Percentiles rank a stretch among this genome's conserved stretches.
These are phyloP conservation scores for Dynastes grantii DNA, from an alignment of 2,888 invertebrate species.

Conservation along the genomic window DNA sequence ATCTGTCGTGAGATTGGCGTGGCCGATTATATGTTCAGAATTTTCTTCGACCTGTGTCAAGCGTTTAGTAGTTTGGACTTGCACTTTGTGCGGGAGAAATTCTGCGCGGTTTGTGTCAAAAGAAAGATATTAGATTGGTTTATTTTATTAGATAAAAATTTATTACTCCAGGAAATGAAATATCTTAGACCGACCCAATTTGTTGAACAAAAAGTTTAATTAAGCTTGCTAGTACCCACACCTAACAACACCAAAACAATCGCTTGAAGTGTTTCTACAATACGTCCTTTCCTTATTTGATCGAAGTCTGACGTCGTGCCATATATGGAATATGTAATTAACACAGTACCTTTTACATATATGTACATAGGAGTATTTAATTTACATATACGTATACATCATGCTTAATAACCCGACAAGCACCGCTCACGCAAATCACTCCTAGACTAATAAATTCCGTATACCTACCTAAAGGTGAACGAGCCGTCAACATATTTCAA, in stretches of 20 bases:
- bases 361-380: neutral
- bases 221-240: neutral
- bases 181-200: no score
- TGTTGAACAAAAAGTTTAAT: neutral
- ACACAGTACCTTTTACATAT: neutral
- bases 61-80: no score
- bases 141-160: no score
- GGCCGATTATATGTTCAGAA: no score
- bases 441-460: slow-evolving; percentile 16
- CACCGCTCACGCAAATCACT: neutral
- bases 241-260: neutral
- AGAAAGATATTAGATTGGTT: no score
- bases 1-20: no score
- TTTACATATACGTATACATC: neutral
- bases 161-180: no score
- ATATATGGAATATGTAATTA: neutral
- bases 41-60: no score
- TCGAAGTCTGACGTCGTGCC: neutral
- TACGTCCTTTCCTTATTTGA: neutral
- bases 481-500: neutral
- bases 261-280: neutral
- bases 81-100: no score
- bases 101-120: no score
- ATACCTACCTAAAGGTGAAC: slow-evolving; percentile 31
- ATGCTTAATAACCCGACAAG: no score